Evolutionary conservation across 2,113 vertebrate genomes (phyloP).

Genomic region (Lepidothrix coronata): DNA sequence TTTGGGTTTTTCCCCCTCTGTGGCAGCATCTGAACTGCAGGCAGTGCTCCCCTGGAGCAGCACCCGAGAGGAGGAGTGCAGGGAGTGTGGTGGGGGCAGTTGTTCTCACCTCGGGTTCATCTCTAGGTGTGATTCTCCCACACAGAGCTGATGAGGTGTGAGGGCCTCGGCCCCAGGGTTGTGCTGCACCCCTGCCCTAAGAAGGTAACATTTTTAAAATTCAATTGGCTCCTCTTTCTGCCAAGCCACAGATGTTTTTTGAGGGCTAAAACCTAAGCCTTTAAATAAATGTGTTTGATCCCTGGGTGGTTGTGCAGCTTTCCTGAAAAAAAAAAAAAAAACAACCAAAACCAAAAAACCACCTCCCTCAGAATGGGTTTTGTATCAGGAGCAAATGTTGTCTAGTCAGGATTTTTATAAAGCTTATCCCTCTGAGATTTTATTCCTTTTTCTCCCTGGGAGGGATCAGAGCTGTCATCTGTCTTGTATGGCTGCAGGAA

Average conservation of each 20-base stretch:
- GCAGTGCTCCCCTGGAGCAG: neutral
- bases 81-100: neutral
- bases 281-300: constrained; percentile 31
- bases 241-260: constrained; percentile 27
- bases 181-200: neutral
- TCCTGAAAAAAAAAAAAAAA: neutral
- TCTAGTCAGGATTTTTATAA: accelerated
- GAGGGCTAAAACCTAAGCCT: constrained; percentile 15
- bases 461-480: neutral
- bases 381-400: accelerated
- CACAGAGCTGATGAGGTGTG: neutral
- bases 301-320: neutral
- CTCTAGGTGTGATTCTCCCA: neutral
- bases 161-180: neutral
- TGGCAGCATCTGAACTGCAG: neutral
- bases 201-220: neutral
- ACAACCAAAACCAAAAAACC: neutral
- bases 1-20: neutral
- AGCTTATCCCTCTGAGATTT: neutral
- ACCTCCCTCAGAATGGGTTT: neutral
- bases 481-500: neutral
- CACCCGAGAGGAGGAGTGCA: neutral
- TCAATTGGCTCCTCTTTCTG: neutral
- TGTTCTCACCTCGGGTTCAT: accelerated
- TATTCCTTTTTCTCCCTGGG: neutral